These are phyloP conservation scores for Oreortyx pictus DNA, from an alignment of 2,797 vertebrate genomes.

Conservation along the genomic window DNA sequence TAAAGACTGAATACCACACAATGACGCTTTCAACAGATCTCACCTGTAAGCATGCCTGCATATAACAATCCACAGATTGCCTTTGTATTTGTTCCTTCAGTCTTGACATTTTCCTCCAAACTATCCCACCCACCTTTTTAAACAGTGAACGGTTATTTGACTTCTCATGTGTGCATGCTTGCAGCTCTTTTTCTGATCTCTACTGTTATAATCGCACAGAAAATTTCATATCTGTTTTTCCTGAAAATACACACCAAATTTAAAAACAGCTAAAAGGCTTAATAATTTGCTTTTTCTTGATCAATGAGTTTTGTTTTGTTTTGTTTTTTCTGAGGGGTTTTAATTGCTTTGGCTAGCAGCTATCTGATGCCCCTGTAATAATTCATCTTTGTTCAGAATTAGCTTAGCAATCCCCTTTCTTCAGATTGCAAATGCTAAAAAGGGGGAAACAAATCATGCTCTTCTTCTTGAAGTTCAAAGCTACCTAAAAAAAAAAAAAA, in stretches of 20 bases:
- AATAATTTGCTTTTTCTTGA: not conserved
- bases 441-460: conserved; percentile 52
- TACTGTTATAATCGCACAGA: not conserved
- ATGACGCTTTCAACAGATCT: not conserved
- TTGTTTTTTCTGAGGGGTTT: not conserved
- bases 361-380: not conserved
- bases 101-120: not conserved
- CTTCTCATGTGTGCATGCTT: not conserved
- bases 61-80: not conserved
- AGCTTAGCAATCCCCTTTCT: conserved; percentile 43
- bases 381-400: conserved; percentile 34
- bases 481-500: not conserved
- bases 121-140: not conserved
- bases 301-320: not conserved
- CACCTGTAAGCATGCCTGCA: not conserved
- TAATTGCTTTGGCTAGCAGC: conserved; percentile 33
- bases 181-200: not conserved
- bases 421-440: not conserved
- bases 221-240: not conserved
- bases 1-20: not conserved
- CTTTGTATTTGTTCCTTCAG: not conserved
- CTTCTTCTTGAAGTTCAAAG: conserved; percentile 53
- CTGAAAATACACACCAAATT: not conserved
- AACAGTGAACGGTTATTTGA: not conserved
- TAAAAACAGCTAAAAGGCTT: not conserved